phyloP scores from a whole-genome alignment of 2,113 vertebrate genomes.

The Monarcha castaneiventris region DNA sequence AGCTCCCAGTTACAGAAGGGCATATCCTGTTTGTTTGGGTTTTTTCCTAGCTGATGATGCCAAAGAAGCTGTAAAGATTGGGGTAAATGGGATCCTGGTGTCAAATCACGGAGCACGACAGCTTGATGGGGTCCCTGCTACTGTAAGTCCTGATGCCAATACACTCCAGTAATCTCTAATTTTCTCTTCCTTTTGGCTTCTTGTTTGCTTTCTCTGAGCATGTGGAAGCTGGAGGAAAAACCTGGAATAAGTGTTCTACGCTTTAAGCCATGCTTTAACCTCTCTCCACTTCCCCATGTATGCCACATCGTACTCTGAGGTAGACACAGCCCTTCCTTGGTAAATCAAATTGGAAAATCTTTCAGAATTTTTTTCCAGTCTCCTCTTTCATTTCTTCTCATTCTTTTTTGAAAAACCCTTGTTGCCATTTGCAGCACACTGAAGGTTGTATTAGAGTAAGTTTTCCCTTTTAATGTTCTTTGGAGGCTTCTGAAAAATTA shows the following conservation, averaged over 20 bases:
- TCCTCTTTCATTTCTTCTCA: background rate
- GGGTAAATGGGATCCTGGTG: constrained; percentile 89
- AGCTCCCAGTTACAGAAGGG: background rate
- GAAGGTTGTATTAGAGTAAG: background rate
- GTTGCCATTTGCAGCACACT: background rate
- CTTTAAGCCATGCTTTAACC: background rate
- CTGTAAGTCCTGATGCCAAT: constrained; percentile 69
- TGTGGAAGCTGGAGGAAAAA: background rate
- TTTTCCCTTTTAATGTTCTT: background rate
- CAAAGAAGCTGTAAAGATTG: constrained; percentile 82
- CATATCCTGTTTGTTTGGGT: background rate
- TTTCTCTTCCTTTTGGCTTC: background rate
- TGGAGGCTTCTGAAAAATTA: background rate
- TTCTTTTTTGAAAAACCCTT: background rate
- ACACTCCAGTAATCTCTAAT: background rate
- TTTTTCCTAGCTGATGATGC: constrained; percentile 82
- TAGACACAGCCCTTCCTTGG: background rate
- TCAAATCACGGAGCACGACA: constrained; percentile 93
- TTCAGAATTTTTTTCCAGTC: background rate
- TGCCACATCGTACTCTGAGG: background rate
- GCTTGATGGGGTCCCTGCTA: constrained; percentile 86
- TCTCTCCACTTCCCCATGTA: background rate
- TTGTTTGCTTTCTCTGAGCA: background rate
- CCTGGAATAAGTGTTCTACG: background rate
- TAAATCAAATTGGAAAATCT: background rate